Conservation (phyloP, 2,797 vertebrate species). For the Lutjanus campechanus region DNA sequence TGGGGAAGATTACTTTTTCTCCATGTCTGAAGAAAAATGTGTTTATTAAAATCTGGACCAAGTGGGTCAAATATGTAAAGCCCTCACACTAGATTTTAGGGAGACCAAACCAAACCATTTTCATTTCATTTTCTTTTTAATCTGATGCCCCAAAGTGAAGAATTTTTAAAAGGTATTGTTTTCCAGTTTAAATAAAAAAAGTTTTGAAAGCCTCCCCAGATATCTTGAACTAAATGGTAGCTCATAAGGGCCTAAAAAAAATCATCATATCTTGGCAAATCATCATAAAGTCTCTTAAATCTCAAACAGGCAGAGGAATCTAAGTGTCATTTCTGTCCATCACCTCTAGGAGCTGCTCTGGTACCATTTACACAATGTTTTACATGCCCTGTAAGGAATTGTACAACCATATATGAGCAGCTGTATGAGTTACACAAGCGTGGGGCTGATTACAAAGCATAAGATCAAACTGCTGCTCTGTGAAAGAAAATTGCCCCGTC, state of each 20-base stretch:
- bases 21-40: too few relatives aligned
- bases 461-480: neutral
- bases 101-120: too few relatives aligned
- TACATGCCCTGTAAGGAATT: neutral
- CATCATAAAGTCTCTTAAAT: neutral
- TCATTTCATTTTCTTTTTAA: too few relatives aligned
- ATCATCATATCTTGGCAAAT: neutral
- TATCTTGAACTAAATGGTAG: too few relatives aligned
- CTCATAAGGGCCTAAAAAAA: neutral
- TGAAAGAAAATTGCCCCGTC: neutral
- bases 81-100: too few relatives aligned
- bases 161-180: too few relatives aligned
- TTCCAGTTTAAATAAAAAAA: too few relatives aligned
- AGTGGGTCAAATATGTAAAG: too few relatives aligned
- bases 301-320: neutral
- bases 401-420: neutral
- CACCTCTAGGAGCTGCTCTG: slow-evolving; percentile 59
- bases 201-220: too few relatives aligned
- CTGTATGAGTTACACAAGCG: neutral
- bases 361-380: slow-evolving; percentile 12
- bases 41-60: too few relatives aligned
- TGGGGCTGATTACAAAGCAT: neutral
- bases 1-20: too few relatives aligned
- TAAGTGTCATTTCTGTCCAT: slow-evolving; percentile 24
- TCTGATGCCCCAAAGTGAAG: too few relatives aligned